Evolutionary conservation across 2,113 vertebrate genomes (phyloP), one percentile per base, ranked within the genome.

Genomic region (Crotalus tigris): DNA sequence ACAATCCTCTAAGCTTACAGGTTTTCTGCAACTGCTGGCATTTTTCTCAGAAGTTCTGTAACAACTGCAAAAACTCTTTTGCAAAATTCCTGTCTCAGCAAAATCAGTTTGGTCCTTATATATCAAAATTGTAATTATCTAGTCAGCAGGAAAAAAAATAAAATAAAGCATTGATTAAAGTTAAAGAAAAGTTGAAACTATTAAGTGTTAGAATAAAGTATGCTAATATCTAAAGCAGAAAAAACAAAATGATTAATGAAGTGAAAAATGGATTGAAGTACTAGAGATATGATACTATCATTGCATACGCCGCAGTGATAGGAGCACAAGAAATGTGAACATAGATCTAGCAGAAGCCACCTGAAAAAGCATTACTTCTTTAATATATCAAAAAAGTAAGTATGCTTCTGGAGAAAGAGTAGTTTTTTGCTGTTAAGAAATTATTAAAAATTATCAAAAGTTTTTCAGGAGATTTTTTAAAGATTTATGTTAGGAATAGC

Each of bases 51-150:
- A 61, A 92, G 51, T 92, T 53, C n/a, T 92, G 44, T 33, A 46
- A 51, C 46, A 87, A 39, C 33, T 92, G 91, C 91, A 58, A 87
- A 92, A 86, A 33, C 26, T 90, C n/a, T 33, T 57, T 87, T 24
- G 24, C n/a, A 91, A 91, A 91, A 87, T 51, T 64, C 57, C 29
- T 53, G 57, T 64, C 29, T 92, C 91, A 92, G 91, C 91, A 87
- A 92, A 91, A 91, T 59, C 55, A 13, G 26, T 59, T 49, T 87
- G 91, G 81, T 46, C 81, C 17, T 81, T 61, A 87, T 51, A 87
- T 87, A 92, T 87, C 91, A 92, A 49, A 92, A 64, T 10, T 87
- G 44, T 55, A 87, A 87, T 29, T 49, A 61, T 33, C 85, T 53
- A 87, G 46, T 29, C 49, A 13, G 44, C 24, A 53, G 46, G 49